Conservation (phyloP, 2,113 vertebrate species). For the Melanerpes formicivorus region DNA sequence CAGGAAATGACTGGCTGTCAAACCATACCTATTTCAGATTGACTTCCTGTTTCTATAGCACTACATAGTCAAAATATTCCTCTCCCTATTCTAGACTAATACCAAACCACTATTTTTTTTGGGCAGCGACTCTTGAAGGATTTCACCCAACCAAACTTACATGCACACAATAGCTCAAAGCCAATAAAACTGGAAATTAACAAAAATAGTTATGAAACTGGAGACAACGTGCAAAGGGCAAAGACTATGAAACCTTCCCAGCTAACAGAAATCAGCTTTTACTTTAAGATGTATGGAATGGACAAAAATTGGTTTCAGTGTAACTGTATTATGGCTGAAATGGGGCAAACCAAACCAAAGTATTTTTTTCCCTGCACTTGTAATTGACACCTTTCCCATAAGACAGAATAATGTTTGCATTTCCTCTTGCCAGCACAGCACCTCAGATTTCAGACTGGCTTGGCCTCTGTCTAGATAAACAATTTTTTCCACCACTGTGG, state of each 20-base stretch:
- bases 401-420: background rate
- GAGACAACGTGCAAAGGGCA: background rate
- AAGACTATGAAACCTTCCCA: background rate
- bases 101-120: background rate
- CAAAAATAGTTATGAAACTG: background rate
- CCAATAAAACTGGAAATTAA: background rate
- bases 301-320: background rate
- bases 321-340: background rate
- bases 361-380: background rate
- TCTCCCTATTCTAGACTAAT: conserved; percentile 11
- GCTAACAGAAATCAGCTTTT: background rate
- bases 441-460: background rate
- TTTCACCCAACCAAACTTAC: background rate
- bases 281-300: background rate
- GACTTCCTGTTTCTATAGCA: conserved; percentile 76
- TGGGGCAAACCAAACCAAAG: background rate
- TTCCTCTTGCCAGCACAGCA: background rate
- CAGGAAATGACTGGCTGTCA: conserved; percentile 75
- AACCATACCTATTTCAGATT: conserved; percentile 67
- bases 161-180: background rate
- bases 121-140: background rate
- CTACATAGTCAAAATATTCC: background rate
- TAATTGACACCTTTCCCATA: background rate
- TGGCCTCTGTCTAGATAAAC: background rate
- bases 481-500: background rate